Evolutionary conservation across 2,113 vertebrate species (phyloP).

Genomic region (Andinoacara biseriatus): DNA sequence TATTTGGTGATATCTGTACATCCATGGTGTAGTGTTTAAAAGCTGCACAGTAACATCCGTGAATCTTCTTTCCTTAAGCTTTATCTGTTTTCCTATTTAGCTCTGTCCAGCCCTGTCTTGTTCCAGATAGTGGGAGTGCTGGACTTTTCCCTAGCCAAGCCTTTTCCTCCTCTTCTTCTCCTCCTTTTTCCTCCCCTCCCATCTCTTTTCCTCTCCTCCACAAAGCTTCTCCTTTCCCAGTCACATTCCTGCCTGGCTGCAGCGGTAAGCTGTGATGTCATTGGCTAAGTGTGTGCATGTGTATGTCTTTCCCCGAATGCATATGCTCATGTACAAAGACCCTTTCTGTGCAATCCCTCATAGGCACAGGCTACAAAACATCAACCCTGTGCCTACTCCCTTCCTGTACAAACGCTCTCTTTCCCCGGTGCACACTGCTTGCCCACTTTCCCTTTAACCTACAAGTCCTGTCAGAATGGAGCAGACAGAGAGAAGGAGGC

Average conservation of each 20-base stretch:
- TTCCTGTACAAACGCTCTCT: slow-evolving; percentile 42
- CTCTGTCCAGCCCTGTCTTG: slow-evolving; percentile 41
- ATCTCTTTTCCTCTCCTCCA: slow-evolving; percentile 75
- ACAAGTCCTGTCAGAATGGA: slow-evolving; percentile 17
- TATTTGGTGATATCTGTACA: slow-evolving; percentile 6
- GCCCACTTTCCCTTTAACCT: slow-evolving; percentile 33
- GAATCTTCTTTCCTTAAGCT: neutral
- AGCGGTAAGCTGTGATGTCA: slow-evolving; percentile 74
- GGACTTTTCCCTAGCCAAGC: slow-evolving; percentile 67
- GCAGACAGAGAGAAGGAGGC: neutral
- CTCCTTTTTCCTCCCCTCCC: slow-evolving; percentile 75
- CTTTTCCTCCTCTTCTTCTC: slow-evolving; percentile 74
- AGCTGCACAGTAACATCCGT: neutral
- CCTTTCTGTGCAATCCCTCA: slow-evolving; percentile 54
- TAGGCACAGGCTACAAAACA: slow-evolving; percentile 52
- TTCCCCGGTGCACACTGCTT: neutral
- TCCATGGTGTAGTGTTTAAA: slow-evolving; percentile 29
- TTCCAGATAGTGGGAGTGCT: slow-evolving; percentile 66
- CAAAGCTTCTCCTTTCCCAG: slow-evolving; percentile 78
- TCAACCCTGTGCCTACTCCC: slow-evolving; percentile 57
- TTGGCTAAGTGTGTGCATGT: slow-evolving; percentile 43
- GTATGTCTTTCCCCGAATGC: slow-evolving; percentile 57
- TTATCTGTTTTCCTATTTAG: slow-evolving; percentile 31
- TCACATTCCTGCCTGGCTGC: slow-evolving; percentile 67
- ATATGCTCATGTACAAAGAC: slow-evolving; percentile 67